These are phyloP conservation scores for Branchinecta sandiegonensis DNA, from an alignment of 2,888 invertebrate species.

Conservation along the genomic window DNA sequence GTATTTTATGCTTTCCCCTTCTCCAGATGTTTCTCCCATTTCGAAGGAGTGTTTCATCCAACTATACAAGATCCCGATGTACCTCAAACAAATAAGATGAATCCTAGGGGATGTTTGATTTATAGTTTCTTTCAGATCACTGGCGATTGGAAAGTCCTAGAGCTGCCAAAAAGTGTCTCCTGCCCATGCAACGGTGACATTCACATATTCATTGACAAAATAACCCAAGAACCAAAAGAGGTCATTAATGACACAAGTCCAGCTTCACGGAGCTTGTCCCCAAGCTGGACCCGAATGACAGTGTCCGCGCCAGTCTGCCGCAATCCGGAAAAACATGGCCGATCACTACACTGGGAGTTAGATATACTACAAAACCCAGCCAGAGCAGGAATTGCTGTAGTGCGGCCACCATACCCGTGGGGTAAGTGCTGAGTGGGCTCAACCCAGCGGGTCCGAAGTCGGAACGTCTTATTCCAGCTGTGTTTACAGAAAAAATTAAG, in stretches of 20 bases:
- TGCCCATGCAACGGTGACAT: constrained; percentile 2
- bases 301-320: constrained; percentile 10
- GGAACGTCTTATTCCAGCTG: too few species aligned
- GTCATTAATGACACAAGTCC: not conserved
- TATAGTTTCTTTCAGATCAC: not conserved
- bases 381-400: not conserved
- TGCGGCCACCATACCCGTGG: constrained; percentile 11
- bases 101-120: not conserved
- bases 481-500: too few species aligned
- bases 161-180: not conserved
- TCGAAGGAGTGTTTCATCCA: too few species aligned
- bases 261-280: not conserved
- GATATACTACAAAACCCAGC: not conserved
- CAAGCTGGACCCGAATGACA: constrained; percentile 12
- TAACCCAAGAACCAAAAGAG: not conserved
- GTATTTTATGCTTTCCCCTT: too few species aligned
- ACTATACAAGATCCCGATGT: too few species aligned
- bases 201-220: constrained; percentile 8
- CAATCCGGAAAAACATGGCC: not conserved
- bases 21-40: too few species aligned
- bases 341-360: constrained; percentile 8
- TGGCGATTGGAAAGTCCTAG: not conserved
- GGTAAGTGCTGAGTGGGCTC: not conserved
- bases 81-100: too few species aligned
- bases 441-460: too few species aligned